Conservation (phyloP, 2,113 vertebrate genomes). For the Bucco capensis region DNA sequence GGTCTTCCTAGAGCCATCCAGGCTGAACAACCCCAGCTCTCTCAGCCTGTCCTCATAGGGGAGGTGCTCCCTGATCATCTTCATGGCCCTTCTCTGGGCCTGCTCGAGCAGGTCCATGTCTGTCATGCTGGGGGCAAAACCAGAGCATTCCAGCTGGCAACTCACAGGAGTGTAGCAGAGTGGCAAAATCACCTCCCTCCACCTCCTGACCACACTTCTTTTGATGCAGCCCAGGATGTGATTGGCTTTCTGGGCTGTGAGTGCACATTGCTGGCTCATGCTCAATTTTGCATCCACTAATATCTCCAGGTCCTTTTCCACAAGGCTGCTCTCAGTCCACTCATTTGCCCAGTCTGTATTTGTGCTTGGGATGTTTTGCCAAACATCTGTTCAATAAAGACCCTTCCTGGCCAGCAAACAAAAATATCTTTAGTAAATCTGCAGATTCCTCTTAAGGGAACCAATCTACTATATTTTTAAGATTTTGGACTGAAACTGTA, state of each 20-base stretch:
- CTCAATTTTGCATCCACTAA: background rate
- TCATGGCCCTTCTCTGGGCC: background rate
- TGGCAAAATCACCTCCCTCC: background rate
- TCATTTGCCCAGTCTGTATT: background rate
- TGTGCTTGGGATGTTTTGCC: background rate
- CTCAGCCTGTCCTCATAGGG: background rate
- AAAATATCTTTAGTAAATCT: slow-evolving; percentile 3
- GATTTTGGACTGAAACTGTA: background rate
- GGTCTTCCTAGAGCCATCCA: background rate
- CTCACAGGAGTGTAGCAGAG: background rate
- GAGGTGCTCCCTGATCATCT: background rate
- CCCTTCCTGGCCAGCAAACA: background rate
- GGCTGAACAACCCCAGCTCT: background rate
- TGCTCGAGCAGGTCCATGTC: background rate
- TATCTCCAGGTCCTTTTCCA: background rate
- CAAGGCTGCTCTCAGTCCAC: background rate
- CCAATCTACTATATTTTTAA: background rate
- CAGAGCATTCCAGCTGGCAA: background rate
- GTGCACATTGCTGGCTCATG: background rate
- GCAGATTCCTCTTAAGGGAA: background rate
- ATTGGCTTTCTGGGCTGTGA: background rate
- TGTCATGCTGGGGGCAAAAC: background rate
- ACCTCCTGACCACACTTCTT: background rate
- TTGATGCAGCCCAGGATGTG: background rate
- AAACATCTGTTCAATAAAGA: background rate